phyloP scores from a whole-genome alignment of 2,888 invertebrate species.

The Sarcophaga variegata region DNA sequence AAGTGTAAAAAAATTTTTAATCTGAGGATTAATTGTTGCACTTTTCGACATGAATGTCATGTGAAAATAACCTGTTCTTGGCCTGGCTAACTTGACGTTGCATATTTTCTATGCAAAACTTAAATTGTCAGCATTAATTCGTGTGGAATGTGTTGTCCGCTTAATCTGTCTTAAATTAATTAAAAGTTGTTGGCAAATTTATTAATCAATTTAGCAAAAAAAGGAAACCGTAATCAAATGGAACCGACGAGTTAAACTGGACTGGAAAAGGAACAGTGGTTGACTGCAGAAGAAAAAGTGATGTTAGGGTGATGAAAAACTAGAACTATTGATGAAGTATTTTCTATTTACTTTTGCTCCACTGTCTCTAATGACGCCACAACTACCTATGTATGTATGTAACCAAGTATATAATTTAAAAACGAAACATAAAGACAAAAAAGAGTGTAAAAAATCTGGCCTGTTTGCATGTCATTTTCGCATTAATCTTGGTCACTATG shows the following conservation, averaged over 20 bases:
- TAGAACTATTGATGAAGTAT: no score
- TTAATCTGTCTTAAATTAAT: slow-evolving; percentile 65
- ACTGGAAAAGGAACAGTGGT: slow-evolving; percentile 14
- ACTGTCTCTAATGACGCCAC: slow-evolving; percentile 6
- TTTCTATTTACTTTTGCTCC: not conserved
- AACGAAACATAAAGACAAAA: not conserved
- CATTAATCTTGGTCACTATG: slow-evolving; percentile 59
- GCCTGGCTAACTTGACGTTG: not conserved
- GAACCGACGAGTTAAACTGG: not conserved
- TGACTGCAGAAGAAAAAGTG: not conserved
- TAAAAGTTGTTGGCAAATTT: slow-evolving; percentile 68
- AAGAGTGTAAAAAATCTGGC: slow-evolving; percentile 47
- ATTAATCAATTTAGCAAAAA: slow-evolving; percentile 61
- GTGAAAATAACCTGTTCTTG: slow-evolving; percentile 49
- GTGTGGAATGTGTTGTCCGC: slow-evolving; percentile 39
- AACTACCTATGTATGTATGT: not conserved
- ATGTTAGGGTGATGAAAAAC: not conserved
- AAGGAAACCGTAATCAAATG: not conserved
- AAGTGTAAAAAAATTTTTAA: slow-evolving; percentile 53
- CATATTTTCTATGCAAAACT: slow-evolving; percentile 40
- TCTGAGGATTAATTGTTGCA: slow-evolving; percentile 56
- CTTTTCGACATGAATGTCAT: slow-evolving; percentile 29
- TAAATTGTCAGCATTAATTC: slow-evolving; percentile 59
- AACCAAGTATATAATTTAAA: not conserved
- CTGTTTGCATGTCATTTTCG: slow-evolving; percentile 59